phyloP scores from a whole-genome alignment of 2,888 invertebrate genomes.

The Apocheima hispidaria region DNA sequence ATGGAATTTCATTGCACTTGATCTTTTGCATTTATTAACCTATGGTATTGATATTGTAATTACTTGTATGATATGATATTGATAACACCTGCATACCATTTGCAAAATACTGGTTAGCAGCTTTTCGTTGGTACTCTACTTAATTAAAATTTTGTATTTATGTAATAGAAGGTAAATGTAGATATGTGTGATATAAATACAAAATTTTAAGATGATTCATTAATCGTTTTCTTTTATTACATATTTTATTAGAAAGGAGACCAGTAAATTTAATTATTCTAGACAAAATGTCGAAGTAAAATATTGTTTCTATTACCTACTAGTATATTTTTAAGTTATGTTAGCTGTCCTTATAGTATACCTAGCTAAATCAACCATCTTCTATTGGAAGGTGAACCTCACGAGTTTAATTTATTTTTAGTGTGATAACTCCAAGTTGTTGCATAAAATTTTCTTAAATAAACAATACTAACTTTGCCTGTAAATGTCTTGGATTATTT shows the following conservation, averaged over 20 bases:
- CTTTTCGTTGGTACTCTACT: conserved; percentile 81
- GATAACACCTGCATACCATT: conserved; percentile 83
- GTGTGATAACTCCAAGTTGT: conserved; percentile 83
- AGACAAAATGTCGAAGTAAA: conserved; percentile 75
- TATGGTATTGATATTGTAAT: conserved; percentile 86
- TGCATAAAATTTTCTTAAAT: conserved; percentile 82
- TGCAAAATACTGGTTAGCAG: conserved; percentile 83
- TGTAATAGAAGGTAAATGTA: conserved; percentile 86
- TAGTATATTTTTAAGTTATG: conserved; percentile 80
- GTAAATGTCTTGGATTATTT: conserved; percentile 74
- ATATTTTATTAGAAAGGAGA: conserved; percentile 78
- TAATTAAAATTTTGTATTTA: conserved; percentile 87
- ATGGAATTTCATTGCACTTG: conserved; percentile 84
- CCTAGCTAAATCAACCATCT: conserved; percentile 75
- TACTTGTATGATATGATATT: conserved; percentile 85
- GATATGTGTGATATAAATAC: conserved; percentile 86
- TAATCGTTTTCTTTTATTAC: conserved; percentile 82
- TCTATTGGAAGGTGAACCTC: conserved; percentile 74
- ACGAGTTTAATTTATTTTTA: conserved; percentile 82
- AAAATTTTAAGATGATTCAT: conserved; percentile 84
- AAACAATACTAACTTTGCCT: conserved; percentile 84
- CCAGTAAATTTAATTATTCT: conserved; percentile 76
- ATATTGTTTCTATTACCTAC: conserved; percentile 77
- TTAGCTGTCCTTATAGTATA: conserved; percentile 75
- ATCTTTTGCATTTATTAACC: conserved; percentile 87